Base-by-base conservation (phyloP, 2,113 vertebrate genomes). In the Hydrolagus affinis region DNA sequence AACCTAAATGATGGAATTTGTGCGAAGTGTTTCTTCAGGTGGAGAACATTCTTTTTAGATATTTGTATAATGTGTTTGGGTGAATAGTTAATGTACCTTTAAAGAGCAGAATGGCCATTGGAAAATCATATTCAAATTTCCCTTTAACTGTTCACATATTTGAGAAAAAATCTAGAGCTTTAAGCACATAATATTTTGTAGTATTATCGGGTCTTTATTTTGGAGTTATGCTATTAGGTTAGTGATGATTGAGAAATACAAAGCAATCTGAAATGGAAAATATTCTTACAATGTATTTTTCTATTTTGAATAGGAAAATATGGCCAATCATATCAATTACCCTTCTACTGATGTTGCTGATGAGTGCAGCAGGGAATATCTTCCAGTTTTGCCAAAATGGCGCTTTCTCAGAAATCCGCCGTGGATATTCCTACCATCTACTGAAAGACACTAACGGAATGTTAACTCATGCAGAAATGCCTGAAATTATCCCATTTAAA, bases 351-450 rank as follows among this genome's bases (percentile, higher is more conserved):
- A 86, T 91, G 71, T 87, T 94, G n/a, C 77, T 88, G 6, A 62
- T 86, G 89, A 94, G 91, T 86, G 85, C 92, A 68, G 28, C 87
- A 64, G 60, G 87, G 70, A 92, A 93, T 88, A n/a, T 91, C 23
- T 9, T 88, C 15, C 87, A 66, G 59, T 85, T 60, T 3, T 90
- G 88, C 68, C 73, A 86, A 57, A 62, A 86, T 73, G 74, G 28
- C 15, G 14, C 0, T 8, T 30, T 23, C 68, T 0, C 83, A 23
- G n/a, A n/a, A 0, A 0, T 85, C 2, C 87, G 76, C 0, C 64
- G 8, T 0, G 86, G 88, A n/a, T 94, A 92, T 88, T 89, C 91
- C n/a, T 94, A 92, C 59, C 77, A 92, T 56, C 93, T 91, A 0
- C 88, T 94, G 86, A 75, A n/a, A 25, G 44, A 90, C 83, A 86